Base-by-base conservation (phyloP, 53 echinoderm and acorn worm genomes). In the Astropecten irregularis region DNA sequence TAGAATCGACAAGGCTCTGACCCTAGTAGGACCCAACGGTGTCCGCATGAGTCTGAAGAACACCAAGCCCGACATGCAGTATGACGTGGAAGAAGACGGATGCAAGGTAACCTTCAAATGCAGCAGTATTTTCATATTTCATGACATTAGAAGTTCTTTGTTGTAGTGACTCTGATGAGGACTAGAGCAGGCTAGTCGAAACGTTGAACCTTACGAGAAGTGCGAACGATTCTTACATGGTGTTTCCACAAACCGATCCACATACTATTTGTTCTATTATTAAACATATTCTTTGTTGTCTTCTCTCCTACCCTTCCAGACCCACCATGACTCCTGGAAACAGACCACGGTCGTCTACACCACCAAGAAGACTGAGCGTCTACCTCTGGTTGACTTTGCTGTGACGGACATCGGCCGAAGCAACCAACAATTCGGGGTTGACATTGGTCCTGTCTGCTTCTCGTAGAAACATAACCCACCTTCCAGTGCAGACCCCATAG, bases 401-500 rank as follows among this genome's bases (percentile, higher is more conserved):
- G 89, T 91, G 32, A 82, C 84, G 74, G 93, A 95, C 47, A 90
- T 95, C 53, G 93, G 95, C 56, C 20, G 68, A 58, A 83, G 69
- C 71, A 81, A 81, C 47, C 95, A 95, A 87, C 76, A 93, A 65
- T 95, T 95, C 68, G 95, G 93, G 3, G 77, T 95, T 63, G 91
- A 91, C 34, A 82, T 95, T 37, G 95, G 95, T 61, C 93, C 95
- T 47, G 95, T 95, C 22, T 95, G 95, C 84, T 95, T 91, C 91
- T 85, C 82, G 49, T 93, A 95, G 66, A 42, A 42, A 42, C 6
- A 42, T 8, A 42, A 57, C 10, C 20, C 25, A 20, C 61, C 33
- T 20, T 47, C 58, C 6, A 34, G 79, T 79, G 79, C 47, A 16
- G 79, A 79, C 79, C 26, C 60, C 61, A 47, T 34, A 13, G 62